Percentiles rank a stretch among this genome's conserved stretches.
phyloP scores from a whole-genome alignment of 2,888 invertebrate species.

The Cremastinae sp. region DNA sequence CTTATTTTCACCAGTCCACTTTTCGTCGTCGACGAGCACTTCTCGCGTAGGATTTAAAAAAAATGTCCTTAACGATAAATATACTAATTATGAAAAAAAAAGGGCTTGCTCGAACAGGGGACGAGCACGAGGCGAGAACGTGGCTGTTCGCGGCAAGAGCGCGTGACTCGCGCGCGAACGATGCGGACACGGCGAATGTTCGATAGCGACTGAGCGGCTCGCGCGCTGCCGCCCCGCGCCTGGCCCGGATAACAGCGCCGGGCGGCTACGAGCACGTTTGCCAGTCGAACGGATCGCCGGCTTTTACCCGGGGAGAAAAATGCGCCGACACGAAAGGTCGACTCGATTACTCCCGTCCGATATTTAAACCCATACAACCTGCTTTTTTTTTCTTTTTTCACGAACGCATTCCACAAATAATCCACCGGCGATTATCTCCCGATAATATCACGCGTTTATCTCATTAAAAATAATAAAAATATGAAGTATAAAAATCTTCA shows the following conservation, averaged over 20 bases:
- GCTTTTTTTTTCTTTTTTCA: background rate
- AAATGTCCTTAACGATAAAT: background rate
- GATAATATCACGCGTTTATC: background rate
- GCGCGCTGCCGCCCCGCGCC: no score
- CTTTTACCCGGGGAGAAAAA: background rate
- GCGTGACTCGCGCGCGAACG: constrained; percentile 53
- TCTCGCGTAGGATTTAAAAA: no score
- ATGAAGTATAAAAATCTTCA: background rate
- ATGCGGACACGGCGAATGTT: constrained; percentile 15
- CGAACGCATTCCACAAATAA: background rate
- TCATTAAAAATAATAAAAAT: background rate
- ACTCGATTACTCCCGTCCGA: background rate
- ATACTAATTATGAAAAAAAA: background rate
- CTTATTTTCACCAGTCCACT: no score
- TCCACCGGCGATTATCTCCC: no score
- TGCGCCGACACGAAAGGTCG: background rate
- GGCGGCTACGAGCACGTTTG: constrained; percentile 30
- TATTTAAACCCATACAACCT: background rate
- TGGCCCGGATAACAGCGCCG: constrained; percentile 17
- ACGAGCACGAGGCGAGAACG: constrained; percentile 43
- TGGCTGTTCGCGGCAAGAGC: constrained; percentile 25
- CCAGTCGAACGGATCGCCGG: constrained; percentile 11
- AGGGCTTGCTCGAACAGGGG: background rate
- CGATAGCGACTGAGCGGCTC: constrained; percentile 53
- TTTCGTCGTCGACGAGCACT: no score